Percentiles rank a stretch among this genome's conserved stretches.
phyloP scores from a whole-genome alignment of 2,113 vertebrate genomes.

The Tragelaphus strepsiceros region DNA sequence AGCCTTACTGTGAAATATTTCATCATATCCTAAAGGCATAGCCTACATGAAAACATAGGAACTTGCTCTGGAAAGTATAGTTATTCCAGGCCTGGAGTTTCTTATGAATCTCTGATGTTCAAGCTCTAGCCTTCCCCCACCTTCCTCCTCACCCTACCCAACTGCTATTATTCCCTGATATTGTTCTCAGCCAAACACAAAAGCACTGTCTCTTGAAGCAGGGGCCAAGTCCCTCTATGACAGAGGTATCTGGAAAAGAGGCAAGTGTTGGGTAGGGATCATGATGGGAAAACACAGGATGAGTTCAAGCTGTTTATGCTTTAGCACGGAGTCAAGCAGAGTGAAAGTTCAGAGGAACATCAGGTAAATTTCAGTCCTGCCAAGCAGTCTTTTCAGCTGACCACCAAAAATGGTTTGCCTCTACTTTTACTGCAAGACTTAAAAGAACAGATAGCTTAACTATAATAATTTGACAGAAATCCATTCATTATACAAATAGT shows the following conservation, averaged over 20 bases:
- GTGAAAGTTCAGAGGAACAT: not conserved
- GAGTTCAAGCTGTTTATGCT: not conserved
- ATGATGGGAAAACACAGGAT: not conserved
- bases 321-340: not conserved
- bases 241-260: not conserved
- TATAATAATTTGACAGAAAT: slow-evolving; percentile 47
- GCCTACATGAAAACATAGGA: not conserved
- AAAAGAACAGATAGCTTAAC: not conserved
- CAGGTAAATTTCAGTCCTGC: not conserved
- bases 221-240: not conserved
- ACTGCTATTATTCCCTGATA: not conserved
- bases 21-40: not conserved
- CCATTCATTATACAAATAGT: slow-evolving; percentile 51
- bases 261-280: not conserved
- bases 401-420: slow-evolving; percentile 6
- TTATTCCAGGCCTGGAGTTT: not conserved
- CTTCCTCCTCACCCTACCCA: not conserved
- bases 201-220: not conserved
- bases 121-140: not conserved
- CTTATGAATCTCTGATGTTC: not conserved
- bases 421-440: not conserved
- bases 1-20: not conserved
- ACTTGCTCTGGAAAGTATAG: not conserved
- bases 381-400: not conserved
- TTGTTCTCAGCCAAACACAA: not conserved